These are phyloP conservation scores for Panopea generosa DNA, from an alignment of 2,888 invertebrate genomes.

Conservation along the genomic window DNA sequence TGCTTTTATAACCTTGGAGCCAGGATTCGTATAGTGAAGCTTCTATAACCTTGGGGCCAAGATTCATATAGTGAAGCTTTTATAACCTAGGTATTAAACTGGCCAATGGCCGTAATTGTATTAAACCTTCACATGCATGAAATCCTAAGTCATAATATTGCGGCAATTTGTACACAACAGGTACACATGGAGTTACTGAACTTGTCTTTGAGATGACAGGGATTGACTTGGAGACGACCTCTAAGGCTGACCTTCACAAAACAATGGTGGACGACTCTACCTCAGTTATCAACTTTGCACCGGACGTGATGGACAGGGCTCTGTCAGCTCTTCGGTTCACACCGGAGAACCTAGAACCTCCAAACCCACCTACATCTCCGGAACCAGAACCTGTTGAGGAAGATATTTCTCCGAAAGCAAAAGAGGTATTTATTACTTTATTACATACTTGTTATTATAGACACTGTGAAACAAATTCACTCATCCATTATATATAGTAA, in stretches of 20 bases:
- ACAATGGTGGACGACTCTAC: slow-evolving; percentile 76
- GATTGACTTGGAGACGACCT: slow-evolving; percentile 78
- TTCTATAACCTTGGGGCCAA: no score
- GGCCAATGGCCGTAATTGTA: no score
- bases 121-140: no score
- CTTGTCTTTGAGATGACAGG: slow-evolving; percentile 82
- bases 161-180: no score
- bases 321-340: slow-evolving; percentile 52
- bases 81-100: no score
- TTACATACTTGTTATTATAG: background rate
- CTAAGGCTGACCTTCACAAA: slow-evolving; percentile 81
- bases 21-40: no score
- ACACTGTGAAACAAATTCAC: no score
- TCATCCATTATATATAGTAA: no score
- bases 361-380: slow-evolving; percentile 53
- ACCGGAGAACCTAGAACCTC: slow-evolving; percentile 48
- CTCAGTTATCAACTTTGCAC: slow-evolving; percentile 77
- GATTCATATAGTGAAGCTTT: no score
- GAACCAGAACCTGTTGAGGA: slow-evolving; percentile 51
- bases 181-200: slow-evolving; percentile 78
- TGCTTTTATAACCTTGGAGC: no score
- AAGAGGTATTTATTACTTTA: slow-evolving; percentile 30
- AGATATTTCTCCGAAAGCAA: slow-evolving; percentile 39
- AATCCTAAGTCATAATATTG: no score
- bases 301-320: slow-evolving; percentile 70